A percentile compares a stretch with the other conserved stretches of the same genome.
Conservation (phyloP, 1,140 invertebrate genomes). For the Platyscapa corneri region DNA sequence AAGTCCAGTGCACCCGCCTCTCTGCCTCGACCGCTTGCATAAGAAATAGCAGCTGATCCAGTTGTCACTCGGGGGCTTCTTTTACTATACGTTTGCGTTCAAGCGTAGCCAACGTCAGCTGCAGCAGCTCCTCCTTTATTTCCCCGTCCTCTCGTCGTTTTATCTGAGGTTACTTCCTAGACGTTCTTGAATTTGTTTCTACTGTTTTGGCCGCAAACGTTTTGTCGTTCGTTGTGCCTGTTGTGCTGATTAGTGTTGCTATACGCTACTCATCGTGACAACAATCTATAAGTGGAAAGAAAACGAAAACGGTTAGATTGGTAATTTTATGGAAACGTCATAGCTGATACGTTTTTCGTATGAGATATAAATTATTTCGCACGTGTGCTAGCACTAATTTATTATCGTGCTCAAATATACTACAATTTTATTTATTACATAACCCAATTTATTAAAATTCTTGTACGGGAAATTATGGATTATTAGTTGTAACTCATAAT, state of each 20-base stretch:
- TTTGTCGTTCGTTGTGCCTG: background rate
- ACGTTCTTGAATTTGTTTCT: background rate
- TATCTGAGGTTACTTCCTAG: background rate
- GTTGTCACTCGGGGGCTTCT: constrained; percentile 28
- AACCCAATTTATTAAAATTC: too few species aligned
- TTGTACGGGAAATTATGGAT: too few species aligned
- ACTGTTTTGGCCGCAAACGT: background rate
- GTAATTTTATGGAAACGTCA: background rate
- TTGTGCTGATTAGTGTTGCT: background rate
- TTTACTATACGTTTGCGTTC: constrained; percentile 31
- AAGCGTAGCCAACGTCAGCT: constrained; percentile 37
- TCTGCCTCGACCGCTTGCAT: constrained; percentile 17
- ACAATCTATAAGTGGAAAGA: background rate
- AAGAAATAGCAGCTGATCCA: constrained; percentile 7
- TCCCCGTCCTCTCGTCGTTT: background rate
- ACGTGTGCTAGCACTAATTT: too few species aligned
- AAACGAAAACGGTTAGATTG: background rate
- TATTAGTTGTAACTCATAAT: too few species aligned
- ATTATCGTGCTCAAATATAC: too few species aligned
- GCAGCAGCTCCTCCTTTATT: background rate
- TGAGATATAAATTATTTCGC: too few species aligned
- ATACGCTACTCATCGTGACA: background rate
- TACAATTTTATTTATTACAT: too few species aligned
- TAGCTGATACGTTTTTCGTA: background rate
- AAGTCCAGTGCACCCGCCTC: constrained; percentile 38